phyloP scores from a whole-genome alignment of 2,888 invertebrate genomes.

The Mythimna impura region DNA sequence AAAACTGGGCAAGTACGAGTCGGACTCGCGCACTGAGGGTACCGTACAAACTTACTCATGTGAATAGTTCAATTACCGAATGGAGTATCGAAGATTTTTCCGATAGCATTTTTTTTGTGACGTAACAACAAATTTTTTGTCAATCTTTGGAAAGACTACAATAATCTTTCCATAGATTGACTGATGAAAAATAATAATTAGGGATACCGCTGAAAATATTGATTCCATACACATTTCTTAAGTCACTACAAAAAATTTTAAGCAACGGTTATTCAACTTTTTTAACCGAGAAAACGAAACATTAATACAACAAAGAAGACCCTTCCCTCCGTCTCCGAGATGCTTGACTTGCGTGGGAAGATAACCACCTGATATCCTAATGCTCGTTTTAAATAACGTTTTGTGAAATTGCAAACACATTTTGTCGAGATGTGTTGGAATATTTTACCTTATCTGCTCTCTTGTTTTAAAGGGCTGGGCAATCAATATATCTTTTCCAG shows the following conservation, averaged over 20 bases:
- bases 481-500: constrained; percentile 10
- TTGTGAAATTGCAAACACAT: constrained; percentile 50
- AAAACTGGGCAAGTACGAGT: too few species aligned
- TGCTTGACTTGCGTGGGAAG: constrained; percentile 59
- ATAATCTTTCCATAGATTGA: too few species aligned
- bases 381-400: constrained; percentile 52
- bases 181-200: not conserved
- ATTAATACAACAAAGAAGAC: constrained; percentile 40
- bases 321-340: constrained; percentile 21
- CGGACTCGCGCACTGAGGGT: too few species aligned
- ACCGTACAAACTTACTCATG: too few species aligned
- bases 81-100: too few species aligned
- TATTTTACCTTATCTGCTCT: constrained; percentile 3
- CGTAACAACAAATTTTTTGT: too few species aligned
- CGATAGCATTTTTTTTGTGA: too few species aligned
- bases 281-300: constrained; percentile 11
- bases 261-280: not conserved
- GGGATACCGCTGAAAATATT: not conserved
- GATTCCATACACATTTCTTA: not conserved
- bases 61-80: too few species aligned
- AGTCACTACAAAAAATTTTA: not conserved
- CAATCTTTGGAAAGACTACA: too few species aligned
- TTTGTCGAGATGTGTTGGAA: constrained; percentile 27
- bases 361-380: constrained; percentile 56
- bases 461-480: constrained; percentile 15